A percentile compares a stretch with the other conserved stretches of the same genome.
phyloP scores from a whole-genome alignment of 2,797 vertebrate species.

The Leptoclinus maculatus region DNA sequence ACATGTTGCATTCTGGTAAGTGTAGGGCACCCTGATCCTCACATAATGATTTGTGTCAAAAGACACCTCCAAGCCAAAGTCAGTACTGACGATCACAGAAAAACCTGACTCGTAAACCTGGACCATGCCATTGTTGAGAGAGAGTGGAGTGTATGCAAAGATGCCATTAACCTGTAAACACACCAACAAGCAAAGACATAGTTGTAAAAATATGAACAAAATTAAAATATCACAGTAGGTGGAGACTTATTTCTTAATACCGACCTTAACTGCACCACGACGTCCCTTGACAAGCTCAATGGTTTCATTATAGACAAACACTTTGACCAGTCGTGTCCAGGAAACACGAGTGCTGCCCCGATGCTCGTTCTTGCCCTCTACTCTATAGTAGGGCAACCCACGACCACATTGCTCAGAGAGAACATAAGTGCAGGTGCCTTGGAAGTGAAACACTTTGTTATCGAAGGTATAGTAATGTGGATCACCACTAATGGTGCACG shows the following conservation, averaged over 20 bases:
- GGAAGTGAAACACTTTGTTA: conserved; percentile 71
- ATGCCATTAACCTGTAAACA: conserved; percentile 73
- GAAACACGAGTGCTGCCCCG: conserved; percentile 64
- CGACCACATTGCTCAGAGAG: conserved; percentile 71
- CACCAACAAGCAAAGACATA: conserved; percentile 1
- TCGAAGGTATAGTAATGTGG: conserved; percentile 84
- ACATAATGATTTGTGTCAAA: conserved; percentile 68
- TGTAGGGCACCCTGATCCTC: conserved; percentile 66
- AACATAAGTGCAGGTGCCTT: conserved; percentile 83
- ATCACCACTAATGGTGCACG: conserved; percentile 78
- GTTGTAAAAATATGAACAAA: neutral
- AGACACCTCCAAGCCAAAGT: conserved; percentile 76
- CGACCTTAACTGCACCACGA: conserved; percentile 64
- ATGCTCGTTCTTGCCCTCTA: conserved; percentile 80
- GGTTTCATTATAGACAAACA: conserved; percentile 66
- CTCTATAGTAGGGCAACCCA: conserved; percentile 64
- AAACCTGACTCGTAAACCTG: conserved; percentile 73
- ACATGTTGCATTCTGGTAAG: conserved; percentile 72
- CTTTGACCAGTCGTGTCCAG: conserved; percentile 77
- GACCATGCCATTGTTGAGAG: conserved; percentile 63
- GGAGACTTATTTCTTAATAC: neutral
- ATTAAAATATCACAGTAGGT: no score
- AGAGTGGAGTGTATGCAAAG: conserved; percentile 64
- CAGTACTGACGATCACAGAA: conserved; percentile 66
- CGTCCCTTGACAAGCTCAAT: conserved; percentile 78